These are phyloP conservation scores for Brienomyrus brachyistius DNA, from an alignment of 2,113 vertebrate species.

Conservation along the genomic window DNA sequence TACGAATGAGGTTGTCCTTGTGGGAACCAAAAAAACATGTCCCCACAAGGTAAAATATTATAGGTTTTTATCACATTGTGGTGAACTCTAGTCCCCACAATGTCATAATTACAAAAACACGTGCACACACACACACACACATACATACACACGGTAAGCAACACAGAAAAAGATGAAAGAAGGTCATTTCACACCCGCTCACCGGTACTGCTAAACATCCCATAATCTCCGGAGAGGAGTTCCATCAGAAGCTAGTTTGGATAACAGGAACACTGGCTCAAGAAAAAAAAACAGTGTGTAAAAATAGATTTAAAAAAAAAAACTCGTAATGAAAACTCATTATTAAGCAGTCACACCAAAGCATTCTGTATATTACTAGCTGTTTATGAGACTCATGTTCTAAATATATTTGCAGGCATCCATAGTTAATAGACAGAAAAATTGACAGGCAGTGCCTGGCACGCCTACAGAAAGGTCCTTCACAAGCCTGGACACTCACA, in stretches of 20 bases:
- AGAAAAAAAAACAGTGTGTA: background rate
- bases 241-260: background rate
- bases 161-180: background rate
- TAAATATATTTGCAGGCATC: background rate
- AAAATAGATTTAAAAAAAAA: background rate
- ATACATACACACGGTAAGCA: background rate
- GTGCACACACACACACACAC: background rate
- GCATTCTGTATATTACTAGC: background rate
- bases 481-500: background rate
- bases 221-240: background rate
- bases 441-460: background rate
- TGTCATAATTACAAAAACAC: no score
- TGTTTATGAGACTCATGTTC: background rate
- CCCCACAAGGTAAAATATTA: no score
- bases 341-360: background rate
- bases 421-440: background rate
- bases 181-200: background rate
- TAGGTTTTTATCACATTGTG: no score
- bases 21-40: no score
- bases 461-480: background rate
- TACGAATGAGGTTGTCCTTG: no score
- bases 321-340: background rate
- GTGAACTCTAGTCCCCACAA: no score
- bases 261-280: background rate
- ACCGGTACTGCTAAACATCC: background rate